These are phyloP conservation scores for Trachelus tabidus DNA, from an alignment of 2,888 invertebrate species.

Conservation along the genomic window DNA sequence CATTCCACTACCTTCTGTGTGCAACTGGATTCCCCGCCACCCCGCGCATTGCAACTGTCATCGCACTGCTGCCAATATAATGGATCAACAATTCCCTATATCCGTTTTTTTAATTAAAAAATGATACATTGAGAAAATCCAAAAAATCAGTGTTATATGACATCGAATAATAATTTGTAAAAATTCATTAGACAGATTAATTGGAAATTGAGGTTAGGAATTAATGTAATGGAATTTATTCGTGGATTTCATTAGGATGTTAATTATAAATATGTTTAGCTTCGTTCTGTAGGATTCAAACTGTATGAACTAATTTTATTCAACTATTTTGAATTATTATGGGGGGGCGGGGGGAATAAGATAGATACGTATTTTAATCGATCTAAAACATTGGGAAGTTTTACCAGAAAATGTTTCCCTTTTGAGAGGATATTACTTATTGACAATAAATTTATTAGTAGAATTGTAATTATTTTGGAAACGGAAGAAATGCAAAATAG, in stretches of 20 bases:
- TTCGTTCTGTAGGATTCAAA: too few species aligned
- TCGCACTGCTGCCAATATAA: constrained; percentile 21
- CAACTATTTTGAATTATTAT: too few species aligned
- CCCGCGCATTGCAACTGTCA: constrained; percentile 17
- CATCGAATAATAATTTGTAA: neutral
- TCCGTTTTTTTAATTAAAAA: neutral
- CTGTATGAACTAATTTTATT: too few species aligned
- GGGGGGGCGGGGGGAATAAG: too few species aligned
- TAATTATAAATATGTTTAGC: too few species aligned
- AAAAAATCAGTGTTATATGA: neutral
- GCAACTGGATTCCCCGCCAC: constrained; percentile 45
- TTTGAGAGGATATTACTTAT: neutral
- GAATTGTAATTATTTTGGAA: neutral
- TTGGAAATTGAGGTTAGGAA: neutral
- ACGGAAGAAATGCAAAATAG: neutral
- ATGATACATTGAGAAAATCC: neutral
- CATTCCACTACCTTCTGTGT: constrained; percentile 53
- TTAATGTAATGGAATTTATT: neutral
- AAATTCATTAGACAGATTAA: neutral
- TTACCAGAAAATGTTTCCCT: neutral
- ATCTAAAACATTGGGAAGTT: neutral
- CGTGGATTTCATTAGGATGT: neutral
- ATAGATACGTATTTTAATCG: too few species aligned
- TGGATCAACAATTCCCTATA: neutral
- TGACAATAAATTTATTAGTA: neutral